phyloP scores from a whole-genome alignment of 2,113 vertebrate species.

The Calyptomena viridis region DNA sequence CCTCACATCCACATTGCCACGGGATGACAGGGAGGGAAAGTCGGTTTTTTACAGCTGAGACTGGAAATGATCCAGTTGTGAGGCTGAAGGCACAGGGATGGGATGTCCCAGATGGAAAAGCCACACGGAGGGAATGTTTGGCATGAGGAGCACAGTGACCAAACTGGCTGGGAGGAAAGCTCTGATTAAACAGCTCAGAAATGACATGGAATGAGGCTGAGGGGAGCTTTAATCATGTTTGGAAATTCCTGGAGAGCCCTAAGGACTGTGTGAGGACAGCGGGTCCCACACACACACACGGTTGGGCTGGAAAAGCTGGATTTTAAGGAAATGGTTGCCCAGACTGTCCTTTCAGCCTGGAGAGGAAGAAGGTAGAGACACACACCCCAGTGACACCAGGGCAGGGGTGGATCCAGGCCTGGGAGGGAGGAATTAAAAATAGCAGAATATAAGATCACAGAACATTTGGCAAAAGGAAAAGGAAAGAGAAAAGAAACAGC shows the following conservation, averaged over 20 bases:
- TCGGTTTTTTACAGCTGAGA: background rate
- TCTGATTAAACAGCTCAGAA: background rate
- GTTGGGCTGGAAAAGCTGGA: background rate
- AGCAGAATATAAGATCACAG: background rate
- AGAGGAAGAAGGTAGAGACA: background rate
- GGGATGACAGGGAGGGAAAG: background rate
- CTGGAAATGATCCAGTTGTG: background rate
- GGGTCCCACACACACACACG: background rate
- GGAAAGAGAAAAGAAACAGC: slow-evolving; percentile 16
- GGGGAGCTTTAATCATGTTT: background rate
- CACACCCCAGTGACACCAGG: rapidly evolving
- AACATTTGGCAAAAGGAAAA: background rate
- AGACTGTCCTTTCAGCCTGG: background rate
- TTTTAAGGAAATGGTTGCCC: background rate
- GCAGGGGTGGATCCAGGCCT: rapidly evolving
- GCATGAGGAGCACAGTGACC: background rate
- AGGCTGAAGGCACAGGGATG: background rate
- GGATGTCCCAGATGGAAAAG: background rate
- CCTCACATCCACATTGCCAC: background rate
- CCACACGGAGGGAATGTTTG: background rate
- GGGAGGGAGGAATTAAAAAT: background rate
- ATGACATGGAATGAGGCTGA: background rate
- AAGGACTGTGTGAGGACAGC: background rate
- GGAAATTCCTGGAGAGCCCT: background rate
- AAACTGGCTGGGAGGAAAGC: background rate